Conservation (phyloP, 2,797 vertebrate genomes). For the Enteromius fasciolatus region DNA sequence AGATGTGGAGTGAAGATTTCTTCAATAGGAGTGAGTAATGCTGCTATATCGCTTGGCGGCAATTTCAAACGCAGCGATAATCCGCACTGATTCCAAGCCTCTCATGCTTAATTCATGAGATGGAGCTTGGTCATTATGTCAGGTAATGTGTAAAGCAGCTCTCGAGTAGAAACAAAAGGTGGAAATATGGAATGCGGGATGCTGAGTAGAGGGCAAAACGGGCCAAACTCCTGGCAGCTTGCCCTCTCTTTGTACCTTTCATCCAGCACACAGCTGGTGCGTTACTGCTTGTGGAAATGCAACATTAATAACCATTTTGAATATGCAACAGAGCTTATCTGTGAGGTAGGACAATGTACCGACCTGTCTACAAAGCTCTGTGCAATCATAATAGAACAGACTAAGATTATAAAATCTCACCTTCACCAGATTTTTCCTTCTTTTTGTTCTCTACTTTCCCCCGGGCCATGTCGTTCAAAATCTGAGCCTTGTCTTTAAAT, state of each 20-base stretch:
- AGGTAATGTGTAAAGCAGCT: slow-evolving; percentile 55
- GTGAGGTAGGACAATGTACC: slow-evolving; percentile 40
- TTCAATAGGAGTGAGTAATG: slow-evolving; percentile 39
- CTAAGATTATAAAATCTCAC: slow-evolving; percentile 57
- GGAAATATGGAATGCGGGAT: slow-evolving; percentile 32
- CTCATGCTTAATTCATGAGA: slow-evolving; percentile 56
- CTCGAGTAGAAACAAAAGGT: slow-evolving; percentile 50
- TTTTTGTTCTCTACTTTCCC: slow-evolving; percentile 77
- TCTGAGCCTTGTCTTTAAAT: slow-evolving; percentile 86
- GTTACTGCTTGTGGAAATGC: slow-evolving; percentile 34
- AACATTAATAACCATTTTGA: slow-evolving; percentile 52
- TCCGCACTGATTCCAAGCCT: slow-evolving; percentile 34
- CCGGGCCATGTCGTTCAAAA: slow-evolving; percentile 81
- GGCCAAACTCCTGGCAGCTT: slow-evolving; percentile 44
- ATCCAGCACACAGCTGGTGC: slow-evolving; percentile 53
- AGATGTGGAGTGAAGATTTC: slow-evolving; percentile 46
- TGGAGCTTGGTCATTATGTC: slow-evolving; percentile 46
- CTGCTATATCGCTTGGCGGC: slow-evolving; percentile 34
- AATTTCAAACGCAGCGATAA: slow-evolving; percentile 41
- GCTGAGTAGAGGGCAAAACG: slow-evolving; percentile 38
- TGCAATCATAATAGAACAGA: slow-evolving; percentile 44
- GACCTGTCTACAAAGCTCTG: slow-evolving; percentile 46
- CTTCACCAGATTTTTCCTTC: slow-evolving; percentile 77
- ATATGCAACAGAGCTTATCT: slow-evolving; percentile 54
- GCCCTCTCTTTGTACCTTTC: slow-evolving; percentile 50